Evolutionary conservation across 1,140 invertebrate species (phyloP), one percentile per base, ranked within the genome.

Genomic region (Zaprionus tsacasi): DNA sequence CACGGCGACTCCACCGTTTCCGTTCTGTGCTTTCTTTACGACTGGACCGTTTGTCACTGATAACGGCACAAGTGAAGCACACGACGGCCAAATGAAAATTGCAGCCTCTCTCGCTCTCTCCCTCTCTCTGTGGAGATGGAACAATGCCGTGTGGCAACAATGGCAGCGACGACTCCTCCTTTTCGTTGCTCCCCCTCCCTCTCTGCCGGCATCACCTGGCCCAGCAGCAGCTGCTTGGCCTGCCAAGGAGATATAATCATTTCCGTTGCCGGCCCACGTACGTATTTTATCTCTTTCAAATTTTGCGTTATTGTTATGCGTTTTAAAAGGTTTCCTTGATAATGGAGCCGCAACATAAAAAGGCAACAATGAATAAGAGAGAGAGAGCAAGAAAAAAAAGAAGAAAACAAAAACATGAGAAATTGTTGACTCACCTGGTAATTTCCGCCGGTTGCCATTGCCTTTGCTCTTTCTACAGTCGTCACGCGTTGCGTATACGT

Each of bases 241-340:
- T 35, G 38, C 43, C 52, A 82, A 82, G 64, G 59, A 81, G 83
- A 89, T 89, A 88, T 88, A 88, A 88, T 88, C 85, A 89, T 88
- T 88, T 88, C 83, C 83, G 83, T 81, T 88, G 86, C 82, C 83
- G 80, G 85, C 73, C 77, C 85, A 88, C 83, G 83, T 89, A 72
- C 77, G 85, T 88, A 85, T 83, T 89, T 88, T 88, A 89, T 88
- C 80, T 88, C 85, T 83, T 88, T 88, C 78, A 89, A 88, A 89
- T 88, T 88, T 88, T 88, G 17, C 80, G 83, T 88, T 88, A 88
- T 88, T 88, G 83, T 88, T 88, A 88, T 88, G 74, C 83, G 83
- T 72, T 88, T 88, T 79, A 83, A 88, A 88, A 88, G 83, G 83
- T 88, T 88, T 79, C 81, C 83, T 72, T 78, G 85, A 83, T 89